Evolutionary conservation across 2,888 invertebrate genomes (phyloP).

Genomic region (Stegana nigrithorax): DNA sequence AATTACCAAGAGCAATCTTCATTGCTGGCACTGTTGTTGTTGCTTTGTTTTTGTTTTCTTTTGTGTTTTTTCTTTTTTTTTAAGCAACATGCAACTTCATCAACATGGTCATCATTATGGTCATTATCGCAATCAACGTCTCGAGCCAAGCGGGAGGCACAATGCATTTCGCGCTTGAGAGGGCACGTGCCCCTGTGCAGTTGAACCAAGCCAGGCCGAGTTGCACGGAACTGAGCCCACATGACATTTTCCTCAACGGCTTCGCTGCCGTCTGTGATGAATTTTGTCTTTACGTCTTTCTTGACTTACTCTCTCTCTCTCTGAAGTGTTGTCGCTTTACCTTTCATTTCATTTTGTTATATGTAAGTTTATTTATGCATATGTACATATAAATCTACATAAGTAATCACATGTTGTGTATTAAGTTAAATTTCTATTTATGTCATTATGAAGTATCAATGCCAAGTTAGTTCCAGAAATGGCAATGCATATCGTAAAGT

Average conservation of each 20-base stretch:
- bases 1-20: neutral
- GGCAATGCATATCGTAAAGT: too few relatives aligned
- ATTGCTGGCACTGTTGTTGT: neutral
- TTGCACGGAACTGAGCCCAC: conserved; percentile 42
- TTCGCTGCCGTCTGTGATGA: conserved; percentile 1
- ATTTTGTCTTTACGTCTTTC: neutral
- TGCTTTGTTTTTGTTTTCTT: neutral
- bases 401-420: too few relatives aligned
- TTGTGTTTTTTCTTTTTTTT: neutral
- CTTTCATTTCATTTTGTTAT: neutral
- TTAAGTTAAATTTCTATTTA: too few relatives aligned
- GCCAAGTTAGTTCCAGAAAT: too few relatives aligned
- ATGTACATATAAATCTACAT: too few relatives aligned
- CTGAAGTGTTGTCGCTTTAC: conserved; percentile 20
- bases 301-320: neutral
- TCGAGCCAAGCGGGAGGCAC: neutral
- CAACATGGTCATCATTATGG: neutral
- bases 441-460: too few relatives aligned
- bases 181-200: conserved; percentile 59
- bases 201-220: neutral
- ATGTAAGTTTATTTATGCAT: too few relatives aligned
- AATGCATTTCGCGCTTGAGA: conserved; percentile 59
- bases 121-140: neutral
- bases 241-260: conserved; percentile 42
- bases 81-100: neutral